A percentile compares a stretch with the other conserved stretches of the same genome.
Evolutionary conservation across 2,888 invertebrate species (phyloP).

Genomic region (Limnephilus auricula): DNA sequence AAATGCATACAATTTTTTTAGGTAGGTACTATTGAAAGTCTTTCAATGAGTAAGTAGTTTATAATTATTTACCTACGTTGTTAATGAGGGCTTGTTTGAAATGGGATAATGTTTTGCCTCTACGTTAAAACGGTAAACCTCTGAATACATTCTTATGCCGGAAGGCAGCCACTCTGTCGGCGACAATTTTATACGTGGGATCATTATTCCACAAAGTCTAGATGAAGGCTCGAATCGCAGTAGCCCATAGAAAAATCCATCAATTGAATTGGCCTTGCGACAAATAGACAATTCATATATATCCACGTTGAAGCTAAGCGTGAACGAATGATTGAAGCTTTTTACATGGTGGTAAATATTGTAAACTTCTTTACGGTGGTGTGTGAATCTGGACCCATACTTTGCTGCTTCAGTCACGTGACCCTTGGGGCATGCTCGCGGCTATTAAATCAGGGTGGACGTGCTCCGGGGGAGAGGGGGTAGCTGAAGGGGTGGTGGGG

Average conservation of each 20-base stretch:
- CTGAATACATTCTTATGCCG: not conserved
- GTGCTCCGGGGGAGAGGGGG: constrained; percentile 49
- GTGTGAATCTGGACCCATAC: constrained; percentile 41
- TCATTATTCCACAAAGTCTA: constrained; percentile 36
- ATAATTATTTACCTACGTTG: not conserved
- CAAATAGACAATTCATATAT: not conserved
- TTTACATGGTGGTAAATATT: constrained; percentile 30
- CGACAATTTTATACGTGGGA: constrained; percentile 56
- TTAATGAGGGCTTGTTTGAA: not conserved
- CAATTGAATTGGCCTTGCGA: constrained; percentile 21
- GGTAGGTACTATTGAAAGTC: not conserved
- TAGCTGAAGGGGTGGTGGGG: not conserved
- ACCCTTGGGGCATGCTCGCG: constrained; percentile 57
- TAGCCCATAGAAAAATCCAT: not conserved
- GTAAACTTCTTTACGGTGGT: not conserved
- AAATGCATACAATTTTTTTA: too few species aligned
- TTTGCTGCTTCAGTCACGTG: constrained; percentile 53
- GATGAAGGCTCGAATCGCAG: not conserved
- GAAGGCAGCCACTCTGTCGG: constrained; percentile 35
- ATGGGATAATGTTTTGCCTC: not conserved
- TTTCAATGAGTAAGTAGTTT: not conserved
- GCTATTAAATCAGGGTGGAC: constrained; percentile 63
- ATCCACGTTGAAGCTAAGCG: not conserved
- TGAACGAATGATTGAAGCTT: not conserved
- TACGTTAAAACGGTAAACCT: not conserved